A percentile compares a stretch with the other conserved stretches of the same genome.
phyloP scores from a whole-genome alignment of 2,113 vertebrate genomes.

The Mionectes macconnelli region DNA sequence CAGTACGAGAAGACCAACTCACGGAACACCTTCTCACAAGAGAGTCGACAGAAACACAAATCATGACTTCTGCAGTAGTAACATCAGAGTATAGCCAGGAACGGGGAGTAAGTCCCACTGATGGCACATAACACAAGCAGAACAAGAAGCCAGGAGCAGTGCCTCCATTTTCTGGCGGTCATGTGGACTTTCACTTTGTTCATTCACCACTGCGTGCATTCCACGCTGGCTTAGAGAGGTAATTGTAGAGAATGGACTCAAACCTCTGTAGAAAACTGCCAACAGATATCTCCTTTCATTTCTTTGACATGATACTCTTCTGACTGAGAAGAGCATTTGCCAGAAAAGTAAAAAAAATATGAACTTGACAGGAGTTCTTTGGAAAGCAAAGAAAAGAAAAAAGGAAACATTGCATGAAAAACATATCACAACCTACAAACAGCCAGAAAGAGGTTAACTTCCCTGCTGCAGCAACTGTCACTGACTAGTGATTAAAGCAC shows the following conservation, averaged over 20 bases:
- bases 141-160: background rate
- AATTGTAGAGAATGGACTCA: fast-evolving
- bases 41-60: background rate
- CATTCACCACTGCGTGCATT: background rate
- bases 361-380: background rate
- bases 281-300: background rate
- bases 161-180: background rate
- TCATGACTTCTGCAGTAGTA: background rate
- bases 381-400: background rate
- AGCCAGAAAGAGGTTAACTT: background rate
- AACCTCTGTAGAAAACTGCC: background rate
- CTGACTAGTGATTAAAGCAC: background rate
- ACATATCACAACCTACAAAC: background rate
- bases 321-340: background rate
- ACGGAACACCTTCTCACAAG: background rate
- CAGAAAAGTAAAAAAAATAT: background rate
- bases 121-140: background rate
- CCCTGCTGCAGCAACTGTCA: slow-evolving; percentile 8
- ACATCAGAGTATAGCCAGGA: background rate
- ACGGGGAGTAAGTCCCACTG: background rate
- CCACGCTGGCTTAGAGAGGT: background rate
- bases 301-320: background rate
- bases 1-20: background rate
- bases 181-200: background rate
- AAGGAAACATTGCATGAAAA: background rate